A percentile compares a stretch with the other conserved stretches of the same genome.
phyloP scores from a whole-genome alignment of 2,888 invertebrate species.

The Cremastobaeus sp. region DNA sequence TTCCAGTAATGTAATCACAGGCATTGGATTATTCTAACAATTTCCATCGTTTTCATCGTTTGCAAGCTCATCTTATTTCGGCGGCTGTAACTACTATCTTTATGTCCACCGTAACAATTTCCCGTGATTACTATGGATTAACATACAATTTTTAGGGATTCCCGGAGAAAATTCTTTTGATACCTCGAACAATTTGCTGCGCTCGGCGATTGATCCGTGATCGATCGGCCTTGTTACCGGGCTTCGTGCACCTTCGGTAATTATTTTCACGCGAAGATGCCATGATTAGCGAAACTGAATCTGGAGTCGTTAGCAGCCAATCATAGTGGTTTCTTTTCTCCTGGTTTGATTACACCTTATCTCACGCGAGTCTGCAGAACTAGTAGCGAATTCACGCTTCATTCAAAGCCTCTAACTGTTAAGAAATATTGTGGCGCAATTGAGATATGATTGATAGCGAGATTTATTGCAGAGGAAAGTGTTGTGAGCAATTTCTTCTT shows the following conservation, averaged over 20 bases:
- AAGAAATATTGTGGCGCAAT: conserved; percentile 10
- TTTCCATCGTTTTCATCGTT: too few species aligned
- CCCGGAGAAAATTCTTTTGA: too few species aligned
- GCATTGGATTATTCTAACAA: too few species aligned
- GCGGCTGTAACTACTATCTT: too few species aligned
- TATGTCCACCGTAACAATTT: too few species aligned
- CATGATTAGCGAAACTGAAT: conserved; percentile 16
- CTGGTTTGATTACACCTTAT: conserved; percentile 14
- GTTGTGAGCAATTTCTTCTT: too few species aligned
- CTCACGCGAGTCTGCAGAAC: conserved; percentile 7
- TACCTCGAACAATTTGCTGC: too few species aligned
- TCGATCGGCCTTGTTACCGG: conserved; percentile 8
- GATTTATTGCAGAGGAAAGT: conserved; percentile 1
- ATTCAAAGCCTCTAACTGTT: conserved; percentile 7
- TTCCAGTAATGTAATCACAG: too few species aligned
- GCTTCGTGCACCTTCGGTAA: conserved; percentile 8
- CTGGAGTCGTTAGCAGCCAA: conserved; percentile 7
- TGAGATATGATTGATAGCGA: conserved; percentile 6
- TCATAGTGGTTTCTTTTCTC: conserved; percentile 11
- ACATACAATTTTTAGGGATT: too few species aligned
- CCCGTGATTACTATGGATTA: too few species aligned
- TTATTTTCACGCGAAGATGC: conserved; percentile 21
- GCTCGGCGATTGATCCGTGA: conserved; percentile 3
- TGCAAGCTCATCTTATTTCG: too few species aligned
- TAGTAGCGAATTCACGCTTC: conserved; percentile 17